These are phyloP conservation scores for Nymphalis io DNA, from an alignment of 1,140 invertebrate genomes.

Conservation along the genomic window DNA sequence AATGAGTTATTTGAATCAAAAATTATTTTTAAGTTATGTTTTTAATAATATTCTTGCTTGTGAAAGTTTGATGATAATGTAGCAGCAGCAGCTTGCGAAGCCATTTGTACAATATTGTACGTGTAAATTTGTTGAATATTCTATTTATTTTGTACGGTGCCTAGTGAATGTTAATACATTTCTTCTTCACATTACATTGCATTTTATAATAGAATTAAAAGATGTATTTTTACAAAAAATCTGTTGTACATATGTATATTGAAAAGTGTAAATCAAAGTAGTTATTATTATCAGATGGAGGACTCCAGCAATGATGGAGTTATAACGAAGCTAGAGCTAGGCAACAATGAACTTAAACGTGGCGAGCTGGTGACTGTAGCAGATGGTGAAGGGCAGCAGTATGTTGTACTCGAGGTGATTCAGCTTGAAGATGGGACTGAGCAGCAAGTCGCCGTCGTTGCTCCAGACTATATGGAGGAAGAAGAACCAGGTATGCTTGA, in stretches of 20 bases:
- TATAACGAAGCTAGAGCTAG: conserved; percentile 50
- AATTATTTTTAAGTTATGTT: too few relatives aligned
- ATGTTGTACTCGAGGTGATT: conserved; percentile 93
- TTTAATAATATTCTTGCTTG: too few relatives aligned
- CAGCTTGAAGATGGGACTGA: conserved; percentile 85
- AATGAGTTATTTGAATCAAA: too few relatives aligned
- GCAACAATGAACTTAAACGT: conserved; percentile 47
- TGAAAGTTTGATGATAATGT: neutral
- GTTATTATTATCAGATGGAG: neutral
- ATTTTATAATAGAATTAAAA: too few relatives aligned
- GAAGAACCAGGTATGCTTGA: conserved; percentile 43
- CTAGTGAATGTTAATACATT: neutral
- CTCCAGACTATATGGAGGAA: conserved; percentile 55
- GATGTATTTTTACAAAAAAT: too few relatives aligned
- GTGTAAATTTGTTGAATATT: too few relatives aligned
- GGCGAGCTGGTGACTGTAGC: conserved; percentile 82
- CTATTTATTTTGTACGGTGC: neutral
- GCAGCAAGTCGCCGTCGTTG: conserved; percentile 62
- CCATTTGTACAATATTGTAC: too few relatives aligned
- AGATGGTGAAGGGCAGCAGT: conserved; percentile 88
- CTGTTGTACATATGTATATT: too few relatives aligned
- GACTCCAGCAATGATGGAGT: conserved; percentile 43
- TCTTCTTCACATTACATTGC: too few relatives aligned
- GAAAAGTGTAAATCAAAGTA: too few relatives aligned
- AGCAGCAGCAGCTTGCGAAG: too few relatives aligned